phyloP scores from a whole-genome alignment of 2,797 vertebrate species.

The Choloepus didactylus region DNA sequence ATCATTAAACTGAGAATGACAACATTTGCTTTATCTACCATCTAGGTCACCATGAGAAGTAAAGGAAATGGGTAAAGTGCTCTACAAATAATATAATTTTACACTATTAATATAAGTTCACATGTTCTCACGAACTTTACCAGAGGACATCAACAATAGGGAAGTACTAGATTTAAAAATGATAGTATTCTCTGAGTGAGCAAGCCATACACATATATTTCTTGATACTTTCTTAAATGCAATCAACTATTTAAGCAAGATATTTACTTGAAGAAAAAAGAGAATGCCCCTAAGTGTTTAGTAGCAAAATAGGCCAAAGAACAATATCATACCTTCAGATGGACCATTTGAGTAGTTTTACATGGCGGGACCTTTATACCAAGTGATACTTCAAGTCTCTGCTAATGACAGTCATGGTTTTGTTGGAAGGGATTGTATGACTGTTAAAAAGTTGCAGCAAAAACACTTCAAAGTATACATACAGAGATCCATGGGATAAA shows the following conservation, averaged over 20 bases:
- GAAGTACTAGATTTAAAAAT: slow-evolving; percentile 16
- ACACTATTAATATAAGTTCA: slow-evolving; percentile 4
- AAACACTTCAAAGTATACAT: neutral
- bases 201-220: slow-evolving; percentile 12
- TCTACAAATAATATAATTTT: neutral
- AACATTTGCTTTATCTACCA: neutral
- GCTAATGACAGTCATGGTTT: neutral
- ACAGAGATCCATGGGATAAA: neutral
- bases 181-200: neutral
- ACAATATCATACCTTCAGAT: neutral
- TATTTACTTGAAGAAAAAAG: slow-evolving; percentile 44
- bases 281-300: slow-evolving; percentile 17
- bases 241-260: slow-evolving; percentile 34
- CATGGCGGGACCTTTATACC: neutral
- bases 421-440: neutral
- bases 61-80: neutral
- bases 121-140: neutral
- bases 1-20: neutral
- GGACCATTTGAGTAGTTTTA: neutral
- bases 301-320: neutral
- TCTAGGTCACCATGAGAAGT: neutral
- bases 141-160: neutral
- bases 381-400: neutral
- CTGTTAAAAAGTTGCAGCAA: neutral
- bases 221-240: neutral